Evolutionary conservation across 2,113 vertebrate genomes (phyloP).

Genomic region (Deroptyus accipitrinus): DNA sequence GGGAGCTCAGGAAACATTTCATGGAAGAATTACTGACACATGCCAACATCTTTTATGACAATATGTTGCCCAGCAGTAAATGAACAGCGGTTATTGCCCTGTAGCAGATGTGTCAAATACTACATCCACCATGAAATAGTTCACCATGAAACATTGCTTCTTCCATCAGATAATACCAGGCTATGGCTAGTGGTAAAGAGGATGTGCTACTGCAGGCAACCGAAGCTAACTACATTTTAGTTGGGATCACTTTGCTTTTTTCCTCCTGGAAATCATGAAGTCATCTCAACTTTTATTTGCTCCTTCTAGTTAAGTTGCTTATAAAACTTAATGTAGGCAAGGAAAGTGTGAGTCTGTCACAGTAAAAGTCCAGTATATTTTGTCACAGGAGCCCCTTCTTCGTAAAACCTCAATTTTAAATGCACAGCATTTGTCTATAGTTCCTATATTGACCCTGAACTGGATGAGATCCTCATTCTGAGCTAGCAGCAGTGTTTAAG

Average conservation of each 20-base stretch:
- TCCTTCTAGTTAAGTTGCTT: neutral
- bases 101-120: neutral
- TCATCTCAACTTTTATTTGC: neutral
- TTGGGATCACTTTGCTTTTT: neutral
- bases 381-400: neutral
- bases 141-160: neutral
- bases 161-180: neutral
- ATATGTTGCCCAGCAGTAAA: neutral
- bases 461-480: neutral
- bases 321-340: neutral
- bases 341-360: neutral
- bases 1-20: neutral
- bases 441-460: neutral
- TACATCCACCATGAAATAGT: neutral
- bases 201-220: neutral
- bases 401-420: neutral
- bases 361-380: neutral
- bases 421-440: neutral
- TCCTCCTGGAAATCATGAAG: neutral
- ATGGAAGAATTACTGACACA: neutral
- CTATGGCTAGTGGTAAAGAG: neutral
- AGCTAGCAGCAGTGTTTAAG: neutral
- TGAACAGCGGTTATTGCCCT: neutral
- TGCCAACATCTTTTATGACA: neutral
- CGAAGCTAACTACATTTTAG: neutral